Conservation (phyloP, 2,797 vertebrate species). For the Pachyuromys duprasi region DNA sequence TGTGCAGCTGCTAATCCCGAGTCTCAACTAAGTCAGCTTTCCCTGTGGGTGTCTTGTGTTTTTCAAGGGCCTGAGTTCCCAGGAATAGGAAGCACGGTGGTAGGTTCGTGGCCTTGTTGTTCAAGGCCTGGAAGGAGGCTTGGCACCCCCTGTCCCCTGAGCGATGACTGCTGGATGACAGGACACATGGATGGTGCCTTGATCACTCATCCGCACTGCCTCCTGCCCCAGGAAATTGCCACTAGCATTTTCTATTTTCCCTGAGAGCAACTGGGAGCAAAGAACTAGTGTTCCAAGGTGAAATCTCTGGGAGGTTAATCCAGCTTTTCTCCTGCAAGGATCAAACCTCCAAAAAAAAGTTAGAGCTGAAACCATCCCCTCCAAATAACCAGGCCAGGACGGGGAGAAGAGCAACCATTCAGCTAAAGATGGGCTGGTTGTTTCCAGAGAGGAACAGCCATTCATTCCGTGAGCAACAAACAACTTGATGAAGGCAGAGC, state of each 20-base stretch:
- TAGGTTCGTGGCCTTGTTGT: neutral
- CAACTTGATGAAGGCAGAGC: neutral
- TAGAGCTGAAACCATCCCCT: neutral
- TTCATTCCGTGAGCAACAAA: neutral
- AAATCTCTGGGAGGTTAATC: neutral
- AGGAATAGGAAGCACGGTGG: neutral
- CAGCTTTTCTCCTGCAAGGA: neutral
- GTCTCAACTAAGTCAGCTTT: conserved; percentile 52
- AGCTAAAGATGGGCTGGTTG: neutral
- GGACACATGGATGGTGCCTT: neutral
- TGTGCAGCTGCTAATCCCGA: neutral
- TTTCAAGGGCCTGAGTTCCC: conserved; percentile 46
- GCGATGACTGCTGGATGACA: neutral
- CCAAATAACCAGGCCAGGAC: neutral
- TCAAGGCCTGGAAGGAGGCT: neutral
- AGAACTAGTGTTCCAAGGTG: neutral
- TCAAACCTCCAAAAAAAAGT: neutral
- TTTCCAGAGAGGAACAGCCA: neutral
- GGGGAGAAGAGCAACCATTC: neutral
- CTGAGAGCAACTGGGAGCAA: neutral
- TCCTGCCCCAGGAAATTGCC: neutral
- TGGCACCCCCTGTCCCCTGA: neutral
- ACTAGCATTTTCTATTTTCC: neutral
- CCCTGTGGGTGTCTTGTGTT: conserved; percentile 48
- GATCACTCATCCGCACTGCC: neutral